Evolutionary conservation across 1,140 invertebrate genomes (phyloP), one percentile per base, ranked within the genome.

Genomic region (Mizuhopecten yessoensis): DNA sequence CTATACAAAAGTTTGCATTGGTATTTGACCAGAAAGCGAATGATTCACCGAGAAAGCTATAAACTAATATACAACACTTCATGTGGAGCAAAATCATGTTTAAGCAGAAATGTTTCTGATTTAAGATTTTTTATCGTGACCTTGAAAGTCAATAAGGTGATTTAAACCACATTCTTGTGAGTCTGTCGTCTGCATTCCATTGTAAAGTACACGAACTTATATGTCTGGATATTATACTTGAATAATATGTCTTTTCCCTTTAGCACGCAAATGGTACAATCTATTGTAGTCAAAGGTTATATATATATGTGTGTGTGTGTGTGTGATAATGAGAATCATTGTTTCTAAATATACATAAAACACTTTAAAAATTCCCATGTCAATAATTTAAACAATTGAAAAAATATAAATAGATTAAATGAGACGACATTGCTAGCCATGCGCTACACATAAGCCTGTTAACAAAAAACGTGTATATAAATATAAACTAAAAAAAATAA

Each of bases 91-190:
- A 5, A 75, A 29, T 75, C 57, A 75, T 75, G 57, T 75, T 75
- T 75, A 75, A 75, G 57, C 0, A 29, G 23, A 75, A 75, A 75
- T 3, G 57, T 75, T 75, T 17, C 57, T n/a, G 57, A 75, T 75
- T 75, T 75, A n/a, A 75, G 57, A 75, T 75, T 75, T 75, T n/a
- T 75, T 75, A 75, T 75, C 57, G 23, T 29, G 57, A 75, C 57
- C 57, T 75, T 75, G 57, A 75, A 29, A n/a, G 57, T 23, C 57
- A 75, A 75, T 75, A 75, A 75, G 57, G 57, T 75, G 57, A 75
- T 29, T 75, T 75, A 75, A 75, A n/a, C n/a, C 57, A 75, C 57
- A 75, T 75, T 75, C 57, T 75, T 75, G 57, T 75, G n/a, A 75
- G 57, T 75, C 45, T 49, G 45, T 17, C 11, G 45, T 49, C 57